phyloP scores from a whole-genome alignment of 2,797 vertebrate species.

The Meda fulgida region DNA sequence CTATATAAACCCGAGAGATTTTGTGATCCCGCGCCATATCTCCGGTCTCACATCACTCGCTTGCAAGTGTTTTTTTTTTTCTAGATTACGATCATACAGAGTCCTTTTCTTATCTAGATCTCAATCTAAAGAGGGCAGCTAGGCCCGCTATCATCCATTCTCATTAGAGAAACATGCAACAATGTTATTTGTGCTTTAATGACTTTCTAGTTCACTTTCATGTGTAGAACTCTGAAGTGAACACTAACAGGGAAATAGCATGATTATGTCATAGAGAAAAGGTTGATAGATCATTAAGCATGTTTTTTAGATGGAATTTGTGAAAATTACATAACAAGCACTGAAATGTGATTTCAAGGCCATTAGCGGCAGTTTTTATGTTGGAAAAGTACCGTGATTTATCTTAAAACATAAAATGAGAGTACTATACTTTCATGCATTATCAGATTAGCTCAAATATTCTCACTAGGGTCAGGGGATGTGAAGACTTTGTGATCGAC shows the following conservation, averaged over 20 bases:
- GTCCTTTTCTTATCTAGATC: conserved; percentile 53
- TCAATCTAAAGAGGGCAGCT: conserved; percentile 44
- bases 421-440: not conserved
- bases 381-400: not conserved
- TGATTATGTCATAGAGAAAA: not conserved
- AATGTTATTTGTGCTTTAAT: conserved; percentile 43
- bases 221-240: conserved; percentile 15
- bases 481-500: not conserved
- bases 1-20: conserved; percentile 50
- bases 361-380: not conserved
- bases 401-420: not conserved
- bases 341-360: conserved; percentile 2
- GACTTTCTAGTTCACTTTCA: conserved; percentile 52
- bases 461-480: not conserved
- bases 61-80: conserved; percentile 10
- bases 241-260: not conserved
- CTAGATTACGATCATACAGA: conserved; percentile 33
- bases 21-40: conserved; percentile 35
- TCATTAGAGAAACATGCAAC: conserved; percentile 26
- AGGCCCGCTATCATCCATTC: conserved; percentile 10
- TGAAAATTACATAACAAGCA: not conserved
- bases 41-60: conserved; percentile 33
- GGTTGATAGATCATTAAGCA: conserved; percentile 2
- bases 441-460: conserved; percentile 17
- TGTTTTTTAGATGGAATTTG: not conserved